Evolutionary conservation across 64 coral and sea anemone genomes (phyloP).

Genomic region (Dendronephthya gigantea): DNA sequence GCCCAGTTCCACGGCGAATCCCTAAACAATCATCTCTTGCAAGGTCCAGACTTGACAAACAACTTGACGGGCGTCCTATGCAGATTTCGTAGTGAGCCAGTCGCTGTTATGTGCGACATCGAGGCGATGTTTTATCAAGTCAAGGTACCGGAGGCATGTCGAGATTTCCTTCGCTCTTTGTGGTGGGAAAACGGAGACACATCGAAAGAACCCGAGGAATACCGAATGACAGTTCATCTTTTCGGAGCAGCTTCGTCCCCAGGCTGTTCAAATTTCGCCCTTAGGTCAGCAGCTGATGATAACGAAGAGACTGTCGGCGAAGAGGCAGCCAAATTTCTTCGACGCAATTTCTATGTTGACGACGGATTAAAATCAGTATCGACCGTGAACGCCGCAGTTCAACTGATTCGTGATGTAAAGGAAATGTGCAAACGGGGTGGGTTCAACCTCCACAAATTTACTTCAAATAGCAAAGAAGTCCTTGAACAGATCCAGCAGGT

Average conservation of each 20-base stretch:
- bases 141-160: neutral
- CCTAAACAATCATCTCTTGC: too few species aligned
- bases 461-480: too few species aligned
- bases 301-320: too few species aligned
- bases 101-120: constrained; percentile 17
- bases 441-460: too few species aligned
- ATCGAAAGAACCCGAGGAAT: constrained; percentile 13
- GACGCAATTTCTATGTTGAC: too few species aligned
- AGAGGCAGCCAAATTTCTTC: too few species aligned
- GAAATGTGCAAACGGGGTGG: constrained; percentile 15
- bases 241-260: constrained; percentile 50
- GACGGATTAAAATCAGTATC: constrained; percentile 5
- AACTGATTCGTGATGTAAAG: neutral
- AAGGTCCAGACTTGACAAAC: constrained; percentile 2
- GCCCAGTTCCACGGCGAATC: too few species aligned
- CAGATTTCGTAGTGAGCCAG: too few species aligned
- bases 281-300: constrained; percentile 34
- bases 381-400: neutral
- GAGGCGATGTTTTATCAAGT: too few species aligned
- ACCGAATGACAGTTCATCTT: constrained; percentile 45
- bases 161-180: too few species aligned
- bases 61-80: neutral
- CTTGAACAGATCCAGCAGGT: too few species aligned
- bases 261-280: constrained; percentile 30
- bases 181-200: neutral